Evolutionary conservation across 1,140 invertebrate genomes (phyloP).

Genomic region (Wiebesia pumilae): DNA sequence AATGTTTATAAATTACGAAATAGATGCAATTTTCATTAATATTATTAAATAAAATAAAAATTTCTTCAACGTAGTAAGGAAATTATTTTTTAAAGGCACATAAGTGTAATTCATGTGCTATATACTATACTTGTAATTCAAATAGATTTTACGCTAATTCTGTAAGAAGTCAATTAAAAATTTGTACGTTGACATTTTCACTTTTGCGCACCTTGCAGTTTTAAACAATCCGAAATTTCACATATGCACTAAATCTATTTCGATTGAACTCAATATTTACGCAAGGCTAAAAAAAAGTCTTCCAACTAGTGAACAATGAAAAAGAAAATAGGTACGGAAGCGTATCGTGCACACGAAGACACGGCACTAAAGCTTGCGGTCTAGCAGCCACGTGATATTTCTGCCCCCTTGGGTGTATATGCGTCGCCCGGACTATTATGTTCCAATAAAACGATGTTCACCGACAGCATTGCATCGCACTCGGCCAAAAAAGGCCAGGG

Average conservation of each 20-base stretch:
- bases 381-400: constrained; percentile 1
- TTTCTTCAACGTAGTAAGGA: too few relatives aligned
- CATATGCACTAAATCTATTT: background rate
- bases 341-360: background rate
- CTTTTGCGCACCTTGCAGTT: background rate
- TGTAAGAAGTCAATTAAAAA: background rate
- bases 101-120: too few relatives aligned
- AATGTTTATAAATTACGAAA: too few relatives aligned
- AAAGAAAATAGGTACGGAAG: background rate
- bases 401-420: background rate
- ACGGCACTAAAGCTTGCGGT: constrained; percentile 19
- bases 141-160: too few relatives aligned
- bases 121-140: too few relatives aligned
- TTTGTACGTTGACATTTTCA: background rate
- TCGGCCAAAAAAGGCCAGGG: background rate
- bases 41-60: too few relatives aligned
- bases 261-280: background rate
- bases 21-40: too few relatives aligned
- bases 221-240: background rate
- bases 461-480: background rate
- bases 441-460: constrained; percentile 43
- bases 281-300: background rate
- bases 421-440: constrained; percentile 26
- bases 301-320: background rate
- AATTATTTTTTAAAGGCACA: too few relatives aligned